These are phyloP conservation scores for Hyaena hyaena DNA, from an alignment of 2,113 vertebrate species.

Conservation along the genomic window DNA sequence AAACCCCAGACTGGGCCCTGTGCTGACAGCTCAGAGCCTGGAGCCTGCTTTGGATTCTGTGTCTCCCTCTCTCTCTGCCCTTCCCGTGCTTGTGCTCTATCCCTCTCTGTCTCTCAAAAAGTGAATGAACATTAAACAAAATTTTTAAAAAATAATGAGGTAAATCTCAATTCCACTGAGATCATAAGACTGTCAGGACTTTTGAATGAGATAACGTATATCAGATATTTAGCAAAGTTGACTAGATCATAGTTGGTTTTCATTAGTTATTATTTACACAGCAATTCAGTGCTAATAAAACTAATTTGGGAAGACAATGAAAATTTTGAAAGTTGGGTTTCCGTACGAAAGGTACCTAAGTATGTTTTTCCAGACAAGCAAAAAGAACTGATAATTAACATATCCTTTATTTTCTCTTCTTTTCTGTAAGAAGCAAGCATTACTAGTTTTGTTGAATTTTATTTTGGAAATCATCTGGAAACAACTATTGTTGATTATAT, in stretches of 20 bases:
- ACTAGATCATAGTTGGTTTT: neutral
- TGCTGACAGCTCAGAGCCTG: too few species aligned
- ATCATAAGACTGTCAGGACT: neutral
- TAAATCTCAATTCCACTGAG: neutral
- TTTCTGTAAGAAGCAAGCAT: neutral
- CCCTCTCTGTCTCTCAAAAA: too few species aligned
- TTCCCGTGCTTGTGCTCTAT: too few species aligned
- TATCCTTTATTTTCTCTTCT: neutral
- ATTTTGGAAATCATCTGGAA: conserved; percentile 20
- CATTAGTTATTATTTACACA: neutral
- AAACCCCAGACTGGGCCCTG: too few species aligned
- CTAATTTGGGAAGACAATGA: neutral
- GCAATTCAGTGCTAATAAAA: neutral
- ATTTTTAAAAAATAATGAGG: neutral
- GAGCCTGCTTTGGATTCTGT: too few species aligned
- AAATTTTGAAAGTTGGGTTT: neutral
- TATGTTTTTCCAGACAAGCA: neutral
- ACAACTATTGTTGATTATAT: neutral
- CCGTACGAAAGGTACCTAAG: neutral
- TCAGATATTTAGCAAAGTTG: neutral
- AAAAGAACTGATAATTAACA: neutral
- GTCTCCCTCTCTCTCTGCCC: too few species aligned
- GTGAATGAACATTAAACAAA: too few species aligned
- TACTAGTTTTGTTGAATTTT: neutral
- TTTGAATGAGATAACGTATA: neutral